A percentile compares a stretch with the other conserved stretches of the same genome.
phyloP scores from a whole-genome alignment of 2,113 vertebrate species.

The Mobula birostris region DNA sequence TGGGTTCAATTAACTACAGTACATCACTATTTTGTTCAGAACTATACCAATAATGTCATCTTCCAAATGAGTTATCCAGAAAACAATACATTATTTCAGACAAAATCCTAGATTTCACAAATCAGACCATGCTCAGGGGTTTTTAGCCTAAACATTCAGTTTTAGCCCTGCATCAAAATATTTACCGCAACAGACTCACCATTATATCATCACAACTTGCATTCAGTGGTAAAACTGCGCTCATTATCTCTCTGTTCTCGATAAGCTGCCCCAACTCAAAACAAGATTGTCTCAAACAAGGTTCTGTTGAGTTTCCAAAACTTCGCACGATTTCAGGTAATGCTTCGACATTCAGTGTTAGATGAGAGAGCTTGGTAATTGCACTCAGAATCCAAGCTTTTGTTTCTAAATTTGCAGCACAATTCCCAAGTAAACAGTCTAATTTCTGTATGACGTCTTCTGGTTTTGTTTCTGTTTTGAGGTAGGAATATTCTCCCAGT shows the following conservation, averaged over 20 bases:
- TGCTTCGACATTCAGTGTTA: slow-evolving; percentile 47
- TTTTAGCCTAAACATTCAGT: background rate
- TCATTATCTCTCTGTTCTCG: slow-evolving; percentile 65
- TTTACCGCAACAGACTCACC: slow-evolving; percentile 47
- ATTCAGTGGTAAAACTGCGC: slow-evolving; percentile 57
- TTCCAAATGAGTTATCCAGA: background rate
- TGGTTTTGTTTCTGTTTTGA: slow-evolving; percentile 60
- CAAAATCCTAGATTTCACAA: background rate
- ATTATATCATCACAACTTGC: slow-evolving; percentile 56
- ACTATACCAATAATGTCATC: background rate
- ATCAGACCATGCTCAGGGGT: background rate
- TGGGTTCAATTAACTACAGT: background rate
- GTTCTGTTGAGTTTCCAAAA: slow-evolving; percentile 69
- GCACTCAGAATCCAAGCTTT: slow-evolving; percentile 79
- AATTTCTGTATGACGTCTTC: slow-evolving; percentile 65
- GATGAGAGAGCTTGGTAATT: slow-evolving; percentile 70
- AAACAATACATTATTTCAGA: background rate
- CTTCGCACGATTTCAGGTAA: slow-evolving; percentile 61
- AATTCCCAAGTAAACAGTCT: slow-evolving; percentile 60
- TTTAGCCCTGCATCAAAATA: background rate
- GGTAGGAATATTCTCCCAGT: slow-evolving; percentile 78
- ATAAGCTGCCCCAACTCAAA: slow-evolving; percentile 76
- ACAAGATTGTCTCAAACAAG: slow-evolving; percentile 73
- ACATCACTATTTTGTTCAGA: background rate
- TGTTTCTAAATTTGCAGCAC: slow-evolving; percentile 70